Evolutionary conservation across 1,140 invertebrate genomes (phyloP), one percentile per base, ranked within the genome.

Genomic region (Liolophura sinensis): DNA sequence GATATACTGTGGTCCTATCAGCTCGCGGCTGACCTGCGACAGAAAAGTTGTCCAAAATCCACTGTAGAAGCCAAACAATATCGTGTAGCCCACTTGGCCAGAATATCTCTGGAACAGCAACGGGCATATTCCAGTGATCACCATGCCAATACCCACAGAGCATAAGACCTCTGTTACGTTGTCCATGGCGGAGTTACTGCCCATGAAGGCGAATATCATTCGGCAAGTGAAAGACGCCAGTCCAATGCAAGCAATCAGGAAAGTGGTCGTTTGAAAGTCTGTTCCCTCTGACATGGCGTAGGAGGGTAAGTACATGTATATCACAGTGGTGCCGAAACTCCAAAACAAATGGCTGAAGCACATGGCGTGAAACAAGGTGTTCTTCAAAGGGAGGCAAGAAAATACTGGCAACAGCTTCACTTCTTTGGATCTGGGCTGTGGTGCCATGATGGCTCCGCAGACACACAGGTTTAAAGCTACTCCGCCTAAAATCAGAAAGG

Each of bases 401-500:
- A 81, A 64, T 12, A 80, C 68, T 3, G 79, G 78, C 50, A 78
- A 64, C 27, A 81, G 68, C 27, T 60, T 67, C 24, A 79, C 65
- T 54, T 79, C 72, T 61, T 78, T 80, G 11, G 73, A 65, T 48
- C 68, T 64, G 1, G 50, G 50, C 3, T 54, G 52, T 5, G 80
- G 78, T 25, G 70, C 74, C 78, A 82, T 80, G 9, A 78, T 14
- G n/a, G 82, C 47, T 0, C 94, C 95, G 81, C 93, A 97, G 0
- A 95, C 92, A 27, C 91, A 90, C 73, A 96, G 89, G 81, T 95
- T 94, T 3, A 96, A 85, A 74, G 95, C 94, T 11, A 94, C 82
- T 12, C 93, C 94, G 0, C 92, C 90, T 7, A 96, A 81, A 55
- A 96, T 91, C 1, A 95, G 81, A 0, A 92, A 91, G 1, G 93